Percentiles rank a stretch among this genome's conserved stretches.
phyloP scores from a whole-genome alignment of 1,140 invertebrate species.

The Zaprionus tsacasi region DNA sequence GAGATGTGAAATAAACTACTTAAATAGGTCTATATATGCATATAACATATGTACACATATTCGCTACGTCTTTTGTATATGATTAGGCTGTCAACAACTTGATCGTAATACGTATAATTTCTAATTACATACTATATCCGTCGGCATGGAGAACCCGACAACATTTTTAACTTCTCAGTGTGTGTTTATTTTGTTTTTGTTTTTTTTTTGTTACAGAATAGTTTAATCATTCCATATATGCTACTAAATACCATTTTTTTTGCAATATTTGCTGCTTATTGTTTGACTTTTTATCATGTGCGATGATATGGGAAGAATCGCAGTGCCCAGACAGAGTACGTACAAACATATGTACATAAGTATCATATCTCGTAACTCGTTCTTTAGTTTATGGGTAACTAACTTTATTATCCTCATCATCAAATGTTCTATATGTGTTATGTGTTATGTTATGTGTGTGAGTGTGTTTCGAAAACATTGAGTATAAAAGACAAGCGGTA shows the following conservation, averaged over 20 bases:
- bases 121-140: constrained; percentile 17
- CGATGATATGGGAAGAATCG: constrained; percentile 52
- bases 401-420: constrained; percentile 41
- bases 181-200: constrained; percentile 1
- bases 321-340: constrained; percentile 34
- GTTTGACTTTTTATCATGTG: constrained; percentile 69
- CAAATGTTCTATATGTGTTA: constrained; percentile 23
- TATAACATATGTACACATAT: constrained; percentile 16
- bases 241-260: constrained; percentile 79
- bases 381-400: background rate
- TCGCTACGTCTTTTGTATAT: constrained; percentile 7
- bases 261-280: constrained; percentile 79
- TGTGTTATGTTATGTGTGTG: constrained; percentile 35
- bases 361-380: constrained; percentile 20
- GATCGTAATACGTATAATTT: constrained; percentile 23
- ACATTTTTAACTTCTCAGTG: constrained; percentile 35
- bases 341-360: background rate
- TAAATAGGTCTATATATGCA: constrained; percentile 22
- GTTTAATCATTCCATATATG: constrained; percentile 42
- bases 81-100: constrained; percentile 60
- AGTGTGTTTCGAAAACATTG: constrained; percentile 78
- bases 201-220: constrained; percentile 24
- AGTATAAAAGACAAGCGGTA: constrained; percentile 84
- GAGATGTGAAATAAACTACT: constrained; percentile 59
- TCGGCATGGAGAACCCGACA: constrained; percentile 1